Base-by-base conservation (phyloP, 2,797 vertebrate genomes). In the Mormyrus hasselquistii region DNA sequence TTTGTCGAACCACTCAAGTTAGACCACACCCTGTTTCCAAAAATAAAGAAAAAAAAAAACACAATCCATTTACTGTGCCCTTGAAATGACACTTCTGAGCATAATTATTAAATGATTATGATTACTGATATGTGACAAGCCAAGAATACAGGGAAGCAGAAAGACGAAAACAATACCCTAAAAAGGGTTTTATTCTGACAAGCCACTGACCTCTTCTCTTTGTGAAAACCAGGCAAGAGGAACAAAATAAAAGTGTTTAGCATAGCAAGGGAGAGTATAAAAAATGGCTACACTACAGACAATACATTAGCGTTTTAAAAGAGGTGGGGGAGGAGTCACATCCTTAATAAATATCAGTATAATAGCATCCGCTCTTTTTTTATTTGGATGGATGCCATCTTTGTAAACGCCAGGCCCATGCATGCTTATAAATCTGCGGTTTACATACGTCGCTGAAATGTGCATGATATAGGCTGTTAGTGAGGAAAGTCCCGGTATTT, bases 401-500 rank as follows among this genome's bases (percentile, higher is more conserved):
- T 99, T 99, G 98, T 99, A 98, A 98, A 97, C 96, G 97, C 96
- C 97, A 97, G 97, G 97, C 98, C 98, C 97, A 98, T 97, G 98
- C 97, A 96, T 99, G 98, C 99, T 99, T 99, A 99, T 99, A 98
- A 99, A 99, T 99, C 98, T 98, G 97, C 98, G 98, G 98, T 99
- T 99, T 98, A 99, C 97, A 99, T 99, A 98, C 98, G 98, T 97
- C 98, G 98, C 98, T 99, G 98, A 99, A 97, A 96, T 97, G 97
- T 97, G 98, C 98, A 97, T 98, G 98, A 97, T 97, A 97, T 97
- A 97, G 97, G 97, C 97, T 97, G 97, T 97, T 97, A 96, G 96
- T 98, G 97, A 97, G 97, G 97, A 98, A 98, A 99, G 97, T 98
- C 95, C 95, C 97, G 97, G 97, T 98, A 99, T 99, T 98, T 99